phyloP scores from a whole-genome alignment of 1,140 invertebrate genomes.

The Caenorhabditis briggsae region DNA sequence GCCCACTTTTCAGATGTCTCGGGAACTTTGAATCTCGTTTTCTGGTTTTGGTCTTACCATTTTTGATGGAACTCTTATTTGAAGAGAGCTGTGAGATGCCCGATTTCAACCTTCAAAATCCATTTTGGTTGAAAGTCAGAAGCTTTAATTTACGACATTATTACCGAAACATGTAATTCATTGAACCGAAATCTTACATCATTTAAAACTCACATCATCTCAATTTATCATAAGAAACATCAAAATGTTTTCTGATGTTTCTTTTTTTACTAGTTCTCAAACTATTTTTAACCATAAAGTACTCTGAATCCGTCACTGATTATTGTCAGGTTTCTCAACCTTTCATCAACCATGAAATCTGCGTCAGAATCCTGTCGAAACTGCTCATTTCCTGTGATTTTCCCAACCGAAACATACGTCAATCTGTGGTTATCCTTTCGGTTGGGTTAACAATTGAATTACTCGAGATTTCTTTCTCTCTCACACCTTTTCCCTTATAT shows the following conservation, averaged over 20 bases:
- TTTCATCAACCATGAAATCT: not conserved
- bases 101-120: too few species aligned
- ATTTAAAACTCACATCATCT: too few species aligned
- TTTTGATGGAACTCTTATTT: too few species aligned
- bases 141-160: too few species aligned
- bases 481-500: not conserved
- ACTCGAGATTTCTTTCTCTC: not conserved
- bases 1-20: too few species aligned
- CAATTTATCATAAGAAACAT: not conserved
- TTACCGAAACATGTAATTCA: too few species aligned
- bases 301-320: not conserved
- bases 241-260: not conserved
- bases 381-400: not conserved
- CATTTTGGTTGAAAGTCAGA: too few species aligned
- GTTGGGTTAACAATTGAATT: conserved; percentile 24
- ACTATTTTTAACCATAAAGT: not conserved
- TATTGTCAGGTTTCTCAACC: not conserved
- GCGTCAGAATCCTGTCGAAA: not conserved
- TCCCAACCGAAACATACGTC: not conserved
- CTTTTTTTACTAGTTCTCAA: not conserved
- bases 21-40: too few species aligned
- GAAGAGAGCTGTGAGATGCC: too few species aligned
- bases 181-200: too few species aligned
- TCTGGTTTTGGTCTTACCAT: too few species aligned
- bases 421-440: not conserved